phyloP scores from a whole-genome alignment of 2,113 vertebrate genomes.

The Macrotus californicus region DNA sequence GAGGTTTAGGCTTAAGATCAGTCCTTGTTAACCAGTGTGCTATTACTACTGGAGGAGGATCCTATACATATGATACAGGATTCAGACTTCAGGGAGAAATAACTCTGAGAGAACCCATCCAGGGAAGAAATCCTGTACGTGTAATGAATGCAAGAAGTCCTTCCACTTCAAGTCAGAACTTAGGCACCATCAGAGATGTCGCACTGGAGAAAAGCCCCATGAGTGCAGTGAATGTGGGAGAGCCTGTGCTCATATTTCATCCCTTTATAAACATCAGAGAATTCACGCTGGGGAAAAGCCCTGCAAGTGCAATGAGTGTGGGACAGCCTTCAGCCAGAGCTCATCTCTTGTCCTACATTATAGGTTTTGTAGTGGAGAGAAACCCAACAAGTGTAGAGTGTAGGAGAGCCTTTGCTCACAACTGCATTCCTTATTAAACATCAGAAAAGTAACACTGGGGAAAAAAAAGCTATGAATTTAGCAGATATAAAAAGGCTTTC shows the following conservation, averaged over 20 bases:
- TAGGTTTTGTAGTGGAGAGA: slow-evolving; percentile 45
- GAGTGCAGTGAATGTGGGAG: slow-evolving; percentile 27
- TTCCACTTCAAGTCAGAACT: slow-evolving; percentile 48
- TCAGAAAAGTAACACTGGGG: slow-evolving; percentile 29
- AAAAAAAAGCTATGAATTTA: neutral
- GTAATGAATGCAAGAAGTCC: slow-evolving; percentile 21
- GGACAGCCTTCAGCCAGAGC: slow-evolving; percentile 59
- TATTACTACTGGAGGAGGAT: neutral
- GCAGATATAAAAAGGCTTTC: neutral
- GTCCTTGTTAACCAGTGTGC: neutral
- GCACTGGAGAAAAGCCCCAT: slow-evolving; percentile 52
- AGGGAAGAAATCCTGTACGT: slow-evolving; percentile 33
- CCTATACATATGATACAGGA: neutral
- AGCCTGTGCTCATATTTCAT: slow-evolving; percentile 28
- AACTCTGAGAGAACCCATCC: neutral
- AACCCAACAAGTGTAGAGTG: slow-evolving; percentile 45
- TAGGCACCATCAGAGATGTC: slow-evolving; percentile 39
- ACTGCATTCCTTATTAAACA: slow-evolving; percentile 32
- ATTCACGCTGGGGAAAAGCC: slow-evolving; percentile 53
- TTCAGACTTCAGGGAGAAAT: neutral
- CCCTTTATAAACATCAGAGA: slow-evolving; percentile 51
- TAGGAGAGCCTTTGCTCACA: slow-evolving; percentile 41
- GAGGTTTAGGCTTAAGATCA: neutral
- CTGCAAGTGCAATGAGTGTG: slow-evolving; percentile 70
- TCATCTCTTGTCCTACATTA: slow-evolving; percentile 48